Evolutionary conservation across 2,888 invertebrate species (phyloP).

Genomic region (Leptodirus hochenwartii): DNA sequence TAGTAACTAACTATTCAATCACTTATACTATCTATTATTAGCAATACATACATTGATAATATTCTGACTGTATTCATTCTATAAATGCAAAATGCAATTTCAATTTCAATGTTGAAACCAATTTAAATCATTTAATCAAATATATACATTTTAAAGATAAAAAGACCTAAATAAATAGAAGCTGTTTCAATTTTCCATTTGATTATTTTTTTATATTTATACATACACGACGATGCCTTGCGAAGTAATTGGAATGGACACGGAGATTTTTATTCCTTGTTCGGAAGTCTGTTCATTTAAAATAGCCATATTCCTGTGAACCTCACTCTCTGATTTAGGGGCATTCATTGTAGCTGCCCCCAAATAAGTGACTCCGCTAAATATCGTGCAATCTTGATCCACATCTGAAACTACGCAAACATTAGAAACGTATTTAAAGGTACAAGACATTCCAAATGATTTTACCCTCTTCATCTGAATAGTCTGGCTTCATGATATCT

Average conservation of each 20-base stretch:
- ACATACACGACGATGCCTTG: constrained; percentile 88
- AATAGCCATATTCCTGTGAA: constrained; percentile 83
- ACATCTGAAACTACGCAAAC: constrained; percentile 70
- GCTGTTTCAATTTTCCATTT: too few relatives aligned
- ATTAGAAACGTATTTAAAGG: too few relatives aligned
- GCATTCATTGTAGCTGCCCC: constrained; percentile 83
- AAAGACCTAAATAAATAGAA: too few relatives aligned
- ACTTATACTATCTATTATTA: too few relatives aligned
- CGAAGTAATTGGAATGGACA: constrained; percentile 83
- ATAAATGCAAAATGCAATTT: too few relatives aligned
- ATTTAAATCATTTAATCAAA: too few relatives aligned
- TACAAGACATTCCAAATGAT: neutral
- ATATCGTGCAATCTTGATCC: constrained; percentile 79
- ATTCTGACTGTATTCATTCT: too few relatives aligned
- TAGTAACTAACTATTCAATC: too few relatives aligned
- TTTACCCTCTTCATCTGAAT: constrained; percentile 47
- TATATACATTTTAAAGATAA: too few relatives aligned
- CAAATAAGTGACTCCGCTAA: constrained; percentile 83
- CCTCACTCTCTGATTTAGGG: constrained; percentile 82
- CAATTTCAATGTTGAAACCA: too few relatives aligned
- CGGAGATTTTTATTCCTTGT: constrained; percentile 69
- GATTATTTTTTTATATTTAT: too few relatives aligned
- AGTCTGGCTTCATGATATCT: constrained; percentile 61
- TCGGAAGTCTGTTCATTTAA: constrained; percentile 61
- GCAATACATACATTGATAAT: too few relatives aligned